These are phyloP conservation scores for Myripristis murdjan DNA, from an alignment of 2,797 vertebrate species.

Conservation along the genomic window DNA sequence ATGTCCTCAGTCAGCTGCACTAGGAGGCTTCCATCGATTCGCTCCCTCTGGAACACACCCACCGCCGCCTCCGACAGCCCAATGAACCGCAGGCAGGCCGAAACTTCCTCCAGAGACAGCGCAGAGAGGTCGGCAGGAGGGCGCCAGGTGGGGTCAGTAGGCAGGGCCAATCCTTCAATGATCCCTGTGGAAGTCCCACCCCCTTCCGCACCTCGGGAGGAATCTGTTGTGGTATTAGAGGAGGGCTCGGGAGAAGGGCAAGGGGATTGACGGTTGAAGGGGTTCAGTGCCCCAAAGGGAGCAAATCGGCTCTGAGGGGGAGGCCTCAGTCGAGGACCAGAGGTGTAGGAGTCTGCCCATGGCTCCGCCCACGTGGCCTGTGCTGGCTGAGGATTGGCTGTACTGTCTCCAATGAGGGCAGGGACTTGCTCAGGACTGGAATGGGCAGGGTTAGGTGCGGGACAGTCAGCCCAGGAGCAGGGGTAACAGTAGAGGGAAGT, in stretches of 20 bases:
- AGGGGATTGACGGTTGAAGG: constrained; percentile 90
- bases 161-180: constrained; percentile 79
- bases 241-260: constrained; percentile 83
- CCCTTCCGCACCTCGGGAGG: constrained; percentile 87
- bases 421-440: constrained; percentile 72
- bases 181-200: constrained; percentile 81
- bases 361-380: constrained; percentile 89
- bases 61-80: constrained; percentile 96
- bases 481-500: constrained; percentile 96
- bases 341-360: constrained; percentile 86
- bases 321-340: constrained; percentile 87
- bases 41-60: constrained; percentile 93
- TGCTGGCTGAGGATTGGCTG: constrained; percentile 81
- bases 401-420: constrained; percentile 74
- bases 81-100: constrained; percentile 94
- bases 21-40: constrained; percentile 97
- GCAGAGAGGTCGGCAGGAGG: constrained; percentile 93
- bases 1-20: constrained; percentile 98
- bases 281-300: constrained; percentile 94
- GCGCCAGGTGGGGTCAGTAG: constrained; percentile 86
- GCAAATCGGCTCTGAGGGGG: constrained; percentile 92
- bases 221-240: constrained; percentile 63
- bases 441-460: constrained; percentile 85
- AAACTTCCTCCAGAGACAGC: constrained; percentile 96
- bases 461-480: constrained; percentile 95